These are phyloP conservation scores for Setophaga kirtlandii DNA, from an alignment of 2,113 vertebrate genomes.

Conservation along the genomic window DNA sequence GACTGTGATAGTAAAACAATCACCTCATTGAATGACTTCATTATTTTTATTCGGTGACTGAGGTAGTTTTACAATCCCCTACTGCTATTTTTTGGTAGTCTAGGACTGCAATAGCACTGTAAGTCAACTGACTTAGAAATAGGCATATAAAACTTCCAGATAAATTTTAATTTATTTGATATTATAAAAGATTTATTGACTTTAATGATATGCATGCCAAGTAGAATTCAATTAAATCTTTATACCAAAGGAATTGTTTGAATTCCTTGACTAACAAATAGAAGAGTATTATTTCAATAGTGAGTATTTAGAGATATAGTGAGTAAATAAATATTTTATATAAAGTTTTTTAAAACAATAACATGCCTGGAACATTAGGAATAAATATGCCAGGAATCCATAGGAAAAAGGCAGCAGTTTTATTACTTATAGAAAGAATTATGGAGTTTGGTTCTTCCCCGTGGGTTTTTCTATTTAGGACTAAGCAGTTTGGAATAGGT, in stretches of 20 bases:
- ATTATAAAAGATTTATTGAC: neutral
- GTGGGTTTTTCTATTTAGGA: neutral
- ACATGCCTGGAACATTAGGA: neutral
- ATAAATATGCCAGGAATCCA: neutral
- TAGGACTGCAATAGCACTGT: neutral
- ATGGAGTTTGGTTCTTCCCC: neutral
- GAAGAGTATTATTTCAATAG: neutral
- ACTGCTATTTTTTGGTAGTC: fast-evolving
- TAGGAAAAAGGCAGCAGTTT: neutral
- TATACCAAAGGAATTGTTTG: neutral
- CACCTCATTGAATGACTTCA: neutral
- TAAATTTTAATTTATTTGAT: neutral
- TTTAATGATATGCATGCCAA: neutral
- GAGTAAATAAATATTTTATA: neutral
- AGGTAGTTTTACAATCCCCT: neutral
- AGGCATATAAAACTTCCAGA: neutral
- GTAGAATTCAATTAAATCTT: neutral
- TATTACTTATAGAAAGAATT: neutral
- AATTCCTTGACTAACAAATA: neutral
- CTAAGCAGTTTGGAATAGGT: neutral
- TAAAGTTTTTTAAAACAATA: neutral
- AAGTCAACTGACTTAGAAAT: neutral
- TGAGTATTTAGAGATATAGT: neutral
- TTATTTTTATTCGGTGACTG: neutral
- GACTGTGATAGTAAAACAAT: neutral